Percentiles rank a stretch among this genome's conserved stretches.
These are phyloP conservation scores for Vulpes ferrilata DNA, from an alignment of 2,113 vertebrate species.

Conservation along the genomic window DNA sequence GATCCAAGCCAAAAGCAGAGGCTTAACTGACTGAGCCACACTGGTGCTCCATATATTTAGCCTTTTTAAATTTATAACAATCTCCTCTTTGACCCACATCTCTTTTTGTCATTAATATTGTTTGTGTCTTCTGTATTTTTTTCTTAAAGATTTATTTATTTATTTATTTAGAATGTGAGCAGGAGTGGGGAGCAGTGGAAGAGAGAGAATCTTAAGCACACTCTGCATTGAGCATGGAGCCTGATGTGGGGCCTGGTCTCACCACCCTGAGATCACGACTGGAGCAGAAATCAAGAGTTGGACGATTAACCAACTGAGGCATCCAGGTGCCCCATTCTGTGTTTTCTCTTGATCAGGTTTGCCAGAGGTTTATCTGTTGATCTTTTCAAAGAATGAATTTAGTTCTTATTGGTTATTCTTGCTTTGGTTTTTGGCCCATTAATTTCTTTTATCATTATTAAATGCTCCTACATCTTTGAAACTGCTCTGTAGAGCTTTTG, in stretches of 20 bases:
- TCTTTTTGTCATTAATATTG: not conserved
- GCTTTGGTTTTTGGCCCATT: constrained; percentile 2
- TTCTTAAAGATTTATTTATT: no score
- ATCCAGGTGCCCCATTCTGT: not conserved
- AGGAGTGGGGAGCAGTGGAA: no score
- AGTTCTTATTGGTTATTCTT: not conserved
- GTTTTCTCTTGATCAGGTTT: constrained; percentile 4
- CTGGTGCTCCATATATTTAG: no score
- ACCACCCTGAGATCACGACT: not conserved
- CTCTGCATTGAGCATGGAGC: no score
- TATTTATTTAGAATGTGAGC: no score
- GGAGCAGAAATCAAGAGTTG: not conserved
- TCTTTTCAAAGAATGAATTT: not conserved
- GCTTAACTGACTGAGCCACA: no score
- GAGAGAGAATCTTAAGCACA: no score
- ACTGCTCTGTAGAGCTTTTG: not conserved
- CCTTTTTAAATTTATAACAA: not conserved
- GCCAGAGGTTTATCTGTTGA: not conserved
- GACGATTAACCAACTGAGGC: not conserved
- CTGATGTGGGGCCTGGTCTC: no score
- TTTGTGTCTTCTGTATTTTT: not conserved
- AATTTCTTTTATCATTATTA: constrained; percentile 20
- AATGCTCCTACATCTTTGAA: not conserved
- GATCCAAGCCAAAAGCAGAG: not conserved
- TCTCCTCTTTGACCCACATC: not conserved